Conservation (phyloP, 2,888 invertebrate genomes). For the Alentia gelatinosa region DNA sequence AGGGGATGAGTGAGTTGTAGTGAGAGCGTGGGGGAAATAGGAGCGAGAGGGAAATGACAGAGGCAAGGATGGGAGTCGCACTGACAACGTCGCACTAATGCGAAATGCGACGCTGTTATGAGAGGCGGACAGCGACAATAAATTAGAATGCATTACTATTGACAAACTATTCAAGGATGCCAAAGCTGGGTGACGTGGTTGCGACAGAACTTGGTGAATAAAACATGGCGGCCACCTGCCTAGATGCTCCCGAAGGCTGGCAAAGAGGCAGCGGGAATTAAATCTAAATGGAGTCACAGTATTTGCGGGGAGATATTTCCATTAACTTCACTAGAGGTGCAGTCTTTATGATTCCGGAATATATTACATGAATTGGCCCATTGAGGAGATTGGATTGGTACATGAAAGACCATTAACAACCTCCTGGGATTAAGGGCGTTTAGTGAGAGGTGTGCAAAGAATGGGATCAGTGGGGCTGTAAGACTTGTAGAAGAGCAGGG, state of each 20-base stretch:
- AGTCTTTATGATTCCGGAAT: not conserved
- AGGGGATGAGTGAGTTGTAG: not conserved
- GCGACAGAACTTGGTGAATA: not conserved
- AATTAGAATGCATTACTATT: not conserved
- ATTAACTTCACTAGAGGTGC: not conserved
- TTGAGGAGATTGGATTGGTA: not conserved
- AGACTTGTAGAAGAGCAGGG: too few species aligned
- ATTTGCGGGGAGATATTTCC: not conserved
- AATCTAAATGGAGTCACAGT: not conserved
- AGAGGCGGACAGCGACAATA: not conserved
- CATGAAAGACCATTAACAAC: not conserved
- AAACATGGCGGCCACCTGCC: not conserved
- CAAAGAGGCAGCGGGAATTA: too few species aligned
- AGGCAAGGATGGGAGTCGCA: not conserved
- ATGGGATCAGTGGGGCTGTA: not conserved
- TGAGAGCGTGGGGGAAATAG: not conserved
- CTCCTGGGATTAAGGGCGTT: not conserved
- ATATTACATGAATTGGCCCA: not conserved
- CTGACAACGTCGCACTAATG: not conserved
- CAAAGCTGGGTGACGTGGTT: not conserved
- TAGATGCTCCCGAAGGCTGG: not conserved
- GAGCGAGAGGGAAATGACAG: not conserved
- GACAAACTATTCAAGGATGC: not conserved
- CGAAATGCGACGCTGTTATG: not conserved
- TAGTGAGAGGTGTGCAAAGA: not conserved